Evolutionary conservation across 92 coral and sea anemone genomes (phyloP).

Genomic region (Phymanthus crucifer): DNA sequence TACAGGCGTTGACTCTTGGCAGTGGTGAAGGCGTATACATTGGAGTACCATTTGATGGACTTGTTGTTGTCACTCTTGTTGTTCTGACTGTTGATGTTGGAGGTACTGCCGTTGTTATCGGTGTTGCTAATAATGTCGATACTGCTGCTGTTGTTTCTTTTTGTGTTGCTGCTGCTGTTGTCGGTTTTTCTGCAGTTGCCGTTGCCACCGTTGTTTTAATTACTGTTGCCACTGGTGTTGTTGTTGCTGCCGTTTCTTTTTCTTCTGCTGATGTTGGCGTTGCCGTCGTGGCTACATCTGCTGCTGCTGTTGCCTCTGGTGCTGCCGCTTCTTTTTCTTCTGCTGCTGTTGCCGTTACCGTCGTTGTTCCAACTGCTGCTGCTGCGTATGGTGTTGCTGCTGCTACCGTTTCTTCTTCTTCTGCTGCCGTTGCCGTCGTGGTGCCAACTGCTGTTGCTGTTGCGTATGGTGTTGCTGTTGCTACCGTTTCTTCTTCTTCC

Average conservation of each 20-base stretch:
- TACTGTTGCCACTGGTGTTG: not conserved
- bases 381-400: not conserved
- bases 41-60: not conserved
- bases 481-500: not conserved
- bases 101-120: not conserved
- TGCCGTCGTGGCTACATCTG: too few species aligned
- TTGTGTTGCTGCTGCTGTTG: not conserved
- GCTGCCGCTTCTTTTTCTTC: too few species aligned
- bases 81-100: not conserved
- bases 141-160: not conserved
- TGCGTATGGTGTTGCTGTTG: not conserved
- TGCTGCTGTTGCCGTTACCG: not conserved
- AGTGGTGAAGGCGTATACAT: not conserved
- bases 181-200: not conserved
- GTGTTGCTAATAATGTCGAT: not conserved
- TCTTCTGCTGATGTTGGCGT: not conserved
- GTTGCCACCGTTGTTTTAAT: not conserved
- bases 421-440: not conserved
- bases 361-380: not conserved
- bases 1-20: constrained; percentile 45
- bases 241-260: not conserved
- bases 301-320: too few species aligned
- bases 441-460: not conserved
- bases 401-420: not conserved
- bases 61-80: not conserved